These are phyloP conservation scores for Zenarchopterus dispar DNA, from an alignment of 2,797 vertebrate genomes.

Conservation along the genomic window DNA sequence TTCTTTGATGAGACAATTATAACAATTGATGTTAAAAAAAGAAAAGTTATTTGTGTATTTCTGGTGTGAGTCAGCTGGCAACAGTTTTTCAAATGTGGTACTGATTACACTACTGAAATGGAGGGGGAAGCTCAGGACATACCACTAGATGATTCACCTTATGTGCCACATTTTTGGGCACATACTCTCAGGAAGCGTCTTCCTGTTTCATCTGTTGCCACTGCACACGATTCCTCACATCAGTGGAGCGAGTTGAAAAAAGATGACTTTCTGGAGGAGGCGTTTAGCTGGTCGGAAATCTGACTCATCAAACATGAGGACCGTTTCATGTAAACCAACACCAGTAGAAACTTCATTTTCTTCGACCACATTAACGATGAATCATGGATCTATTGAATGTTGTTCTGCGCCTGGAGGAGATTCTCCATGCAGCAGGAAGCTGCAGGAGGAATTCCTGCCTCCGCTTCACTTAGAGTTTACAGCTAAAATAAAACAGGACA, in stretches of 20 bases:
- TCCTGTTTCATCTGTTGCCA: constrained; percentile 34
- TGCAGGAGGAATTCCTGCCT: constrained; percentile 33
- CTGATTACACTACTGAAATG: constrained; percentile 45
- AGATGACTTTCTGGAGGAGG: constrained; percentile 53
- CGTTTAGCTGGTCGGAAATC: constrained; percentile 61
- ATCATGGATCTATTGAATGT: constrained; percentile 57
- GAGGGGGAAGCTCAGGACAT: constrained; percentile 47
- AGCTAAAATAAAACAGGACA: constrained; percentile 10
- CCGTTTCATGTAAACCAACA: constrained; percentile 69
- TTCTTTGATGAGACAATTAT: constrained; percentile 7
- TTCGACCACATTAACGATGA: constrained; percentile 70
- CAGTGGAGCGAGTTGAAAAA: constrained; percentile 33
- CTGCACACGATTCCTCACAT: constrained; percentile 54
- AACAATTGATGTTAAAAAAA: constrained; percentile 3
- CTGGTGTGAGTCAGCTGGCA: constrained; percentile 55
- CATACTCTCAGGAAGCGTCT: constrained; percentile 32
- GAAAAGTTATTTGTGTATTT: constrained; percentile 20
- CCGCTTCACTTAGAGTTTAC: constrained; percentile 20
- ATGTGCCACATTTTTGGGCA: constrained; percentile 47
- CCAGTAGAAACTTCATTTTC: constrained; percentile 55
- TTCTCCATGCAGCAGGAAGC: constrained; percentile 43
- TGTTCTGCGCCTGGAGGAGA: constrained; percentile 40
- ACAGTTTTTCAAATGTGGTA: constrained; percentile 40
- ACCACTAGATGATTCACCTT: constrained; percentile 64
- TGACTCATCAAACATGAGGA: constrained; percentile 70